Evolutionary conservation across 2,113 vertebrate species (phyloP).

Genomic region (Rana temporaria): DNA sequence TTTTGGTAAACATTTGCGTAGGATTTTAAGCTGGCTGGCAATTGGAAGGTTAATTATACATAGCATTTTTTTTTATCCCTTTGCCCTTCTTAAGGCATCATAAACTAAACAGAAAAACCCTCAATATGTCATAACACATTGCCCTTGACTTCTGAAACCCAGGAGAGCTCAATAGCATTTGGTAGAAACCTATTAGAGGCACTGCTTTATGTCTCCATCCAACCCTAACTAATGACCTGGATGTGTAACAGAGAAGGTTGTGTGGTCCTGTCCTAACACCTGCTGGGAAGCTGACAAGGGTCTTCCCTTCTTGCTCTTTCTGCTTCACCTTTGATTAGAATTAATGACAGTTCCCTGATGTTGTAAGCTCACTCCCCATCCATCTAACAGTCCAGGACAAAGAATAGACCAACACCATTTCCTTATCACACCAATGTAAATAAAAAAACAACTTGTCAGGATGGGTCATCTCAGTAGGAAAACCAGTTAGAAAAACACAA

Average conservation of each 20-base stretch:
- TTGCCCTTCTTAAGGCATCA: constrained; percentile 4
- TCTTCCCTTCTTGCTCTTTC: constrained; percentile 86
- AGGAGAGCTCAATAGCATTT: constrained; percentile 94
- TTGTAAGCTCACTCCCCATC: constrained; percentile 93
- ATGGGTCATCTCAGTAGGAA: not conserved
- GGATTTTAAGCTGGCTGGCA: not conserved
- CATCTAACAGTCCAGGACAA: constrained; percentile 91
- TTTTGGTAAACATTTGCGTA: too few relatives aligned
- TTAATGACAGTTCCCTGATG: constrained; percentile 94
- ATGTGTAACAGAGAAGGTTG: constrained; percentile 78
- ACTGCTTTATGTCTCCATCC: constrained; percentile 93
- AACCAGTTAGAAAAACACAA: not conserved
- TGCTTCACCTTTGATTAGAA: constrained; percentile 98
- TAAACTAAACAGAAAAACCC: constrained; percentile 43
- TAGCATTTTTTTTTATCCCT: not conserved
- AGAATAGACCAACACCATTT: constrained; percentile 64
- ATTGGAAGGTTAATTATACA: constrained; percentile 27
- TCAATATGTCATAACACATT: constrained; percentile 70
- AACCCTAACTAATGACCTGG: constrained; percentile 93
- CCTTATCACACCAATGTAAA: not conserved
- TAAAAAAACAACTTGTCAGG: not conserved
- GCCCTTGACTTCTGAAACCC: constrained; percentile 92
- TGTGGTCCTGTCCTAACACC: constrained; percentile 80
- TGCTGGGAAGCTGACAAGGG: constrained; percentile 89
- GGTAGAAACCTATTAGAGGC: constrained; percentile 93